Base-by-base conservation (phyloP, 2,113 vertebrate genomes). In the Muntiacus reevesi region DNA sequence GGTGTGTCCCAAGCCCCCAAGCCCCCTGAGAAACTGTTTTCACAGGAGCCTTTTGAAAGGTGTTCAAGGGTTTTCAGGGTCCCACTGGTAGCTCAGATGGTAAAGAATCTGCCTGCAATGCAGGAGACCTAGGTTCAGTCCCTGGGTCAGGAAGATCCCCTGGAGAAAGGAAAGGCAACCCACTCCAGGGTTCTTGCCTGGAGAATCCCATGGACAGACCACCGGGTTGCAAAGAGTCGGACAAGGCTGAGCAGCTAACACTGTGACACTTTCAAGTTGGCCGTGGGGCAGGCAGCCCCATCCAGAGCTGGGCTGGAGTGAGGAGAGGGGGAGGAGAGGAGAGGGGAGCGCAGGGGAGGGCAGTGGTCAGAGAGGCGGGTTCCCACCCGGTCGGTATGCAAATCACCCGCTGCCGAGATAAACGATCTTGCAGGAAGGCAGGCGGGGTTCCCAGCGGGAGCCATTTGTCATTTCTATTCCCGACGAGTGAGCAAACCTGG, bases 391-490 rank as follows among this genome's bases (percentile, higher is more conserved):
- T 92, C 43, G 7, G 85, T 86, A 97, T 97, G 97, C 97, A 97
- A 92, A 97, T 96, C 91, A 60, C 67, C 76, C 4, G 6, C 78
- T 1, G 7, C 28, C 0, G 83, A 95, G 95, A 97, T 54, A 40
- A 96, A 94, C 2, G 97, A 54, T 78, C 81, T 2, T 4, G 78
- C 93, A 25, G 96, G 93, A 47, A 59, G 91, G 96, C 86, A n/a
- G 85, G 71, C 95, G 47, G 86, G 50, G 86, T 12, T 94, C 97
- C 94, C 97, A 89, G 96, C 16, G 86, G 95, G 96, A 93, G 94
- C 86, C 93, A 64, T 97, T 97, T 97, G 95, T 97, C 97, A 96
- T 97, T 94, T 50, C 88, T 55, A 27, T 50, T 88, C 59, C 62
- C 15, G 6, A 21, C 0, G 1, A 54, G 28, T 5, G 27, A 84